A percentile compares a stretch with the other conserved stretches of the same genome.
Conservation (phyloP, 2,113 vertebrate genomes). For the Xyrauchen texanus region DNA sequence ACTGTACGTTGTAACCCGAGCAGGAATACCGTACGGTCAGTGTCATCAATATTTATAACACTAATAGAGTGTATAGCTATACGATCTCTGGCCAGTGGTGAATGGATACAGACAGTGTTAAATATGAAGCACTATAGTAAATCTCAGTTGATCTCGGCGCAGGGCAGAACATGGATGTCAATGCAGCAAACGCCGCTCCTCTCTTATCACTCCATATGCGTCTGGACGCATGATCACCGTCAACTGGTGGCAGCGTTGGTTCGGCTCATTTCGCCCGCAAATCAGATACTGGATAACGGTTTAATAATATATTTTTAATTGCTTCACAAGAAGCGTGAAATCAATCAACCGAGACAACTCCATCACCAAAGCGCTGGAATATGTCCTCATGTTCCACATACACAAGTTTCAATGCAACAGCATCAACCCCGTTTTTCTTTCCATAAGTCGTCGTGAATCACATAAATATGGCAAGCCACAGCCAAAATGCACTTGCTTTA, state of each 20-base stretch:
- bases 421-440: background rate
- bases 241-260: conserved; percentile 48
- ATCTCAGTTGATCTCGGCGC: conserved; percentile 1
- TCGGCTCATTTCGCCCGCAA: conserved; percentile 19
- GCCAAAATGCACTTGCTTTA: conserved; percentile 12
- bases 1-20: background rate
- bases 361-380: background rate
- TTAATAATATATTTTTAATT: background rate
- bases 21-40: background rate
- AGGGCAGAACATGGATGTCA: conserved; percentile 38
- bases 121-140: background rate
- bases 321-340: conserved; percentile 10
- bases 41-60: background rate
- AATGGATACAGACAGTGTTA: background rate
- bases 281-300: conserved; percentile 3
- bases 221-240: conserved; percentile 30
- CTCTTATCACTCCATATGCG: conserved; percentile 29
- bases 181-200: conserved; percentile 51
- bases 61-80: background rate
- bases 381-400: conserved; percentile 14
- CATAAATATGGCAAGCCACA: background rate
- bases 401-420: conserved; percentile 10
- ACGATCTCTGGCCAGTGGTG: background rate
- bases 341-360: conserved; percentile 11
- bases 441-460: background rate